Base-by-base conservation (phyloP, 1,140 invertebrate species). In the Stenopsyche tienmushanensis region DNA sequence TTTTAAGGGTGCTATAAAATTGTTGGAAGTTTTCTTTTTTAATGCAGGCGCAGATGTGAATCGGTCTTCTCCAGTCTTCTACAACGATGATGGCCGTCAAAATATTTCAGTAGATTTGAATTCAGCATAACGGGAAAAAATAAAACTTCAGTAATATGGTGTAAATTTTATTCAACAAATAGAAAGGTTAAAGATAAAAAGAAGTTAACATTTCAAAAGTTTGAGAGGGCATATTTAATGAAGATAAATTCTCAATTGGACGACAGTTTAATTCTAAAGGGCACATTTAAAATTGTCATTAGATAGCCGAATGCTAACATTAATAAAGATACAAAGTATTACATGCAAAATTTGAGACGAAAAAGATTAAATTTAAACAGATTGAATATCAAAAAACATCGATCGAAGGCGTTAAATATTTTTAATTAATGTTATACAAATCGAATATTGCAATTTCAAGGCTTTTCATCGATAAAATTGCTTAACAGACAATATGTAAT, bases 391-490 rank as follows among this genome's bases (percentile, higher is more conserved):
- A n/a, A n/a, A n/a, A n/a, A n/a, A n/a, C n/a, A n/a, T n/a, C n/a
- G n/a, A n/a, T n/a, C n/a, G n/a, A n/a, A n/a, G n/a, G n/a, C n/a
- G n/a, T n/a, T n/a, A n/a, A n/a, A n/a, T n/a, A n/a, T n/a, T n/a
- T n/a, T n/a, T n/a, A n/a, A n/a, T n/a, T n/a, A n/a, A n/a, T n/a
- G n/a, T n/a, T n/a, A n/a, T 58, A 58, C 55, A 58, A 58, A 25
- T 23, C 29, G n/a, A 58, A 44, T 58, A 58, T 58, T 58, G 55
- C 55, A 58, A 45, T 42, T 44, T 58, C 34, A 58, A 58, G 55
- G 55, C 55, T 58, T 45, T 58, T 42, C 55, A 41, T 42, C 34
- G 44, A 44, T 42, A 58, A n/a, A 20, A 42, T 58, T 23, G 21
- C 39, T 58, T 15, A 42, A 52, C 49, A 52, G 24, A 25, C n/a